Evolutionary conservation across 2,888 invertebrate genomes (phyloP).

Genomic region (Chymomyza amoena): DNA sequence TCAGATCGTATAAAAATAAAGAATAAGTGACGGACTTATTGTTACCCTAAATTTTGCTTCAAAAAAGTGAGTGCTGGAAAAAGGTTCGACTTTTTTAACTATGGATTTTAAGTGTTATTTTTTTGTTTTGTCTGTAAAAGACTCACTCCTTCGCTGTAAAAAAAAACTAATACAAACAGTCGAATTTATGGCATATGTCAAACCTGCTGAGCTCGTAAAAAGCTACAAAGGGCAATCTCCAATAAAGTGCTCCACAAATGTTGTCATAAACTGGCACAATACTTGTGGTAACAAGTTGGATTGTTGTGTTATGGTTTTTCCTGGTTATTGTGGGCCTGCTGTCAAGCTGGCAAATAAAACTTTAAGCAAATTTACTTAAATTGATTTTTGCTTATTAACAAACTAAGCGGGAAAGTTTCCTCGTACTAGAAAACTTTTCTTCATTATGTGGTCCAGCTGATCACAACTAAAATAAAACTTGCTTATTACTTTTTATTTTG

Average conservation of each 20-base stretch:
- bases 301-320: not conserved
- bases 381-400: constrained; percentile 57
- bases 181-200: constrained; percentile 66
- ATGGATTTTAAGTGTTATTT: not conserved
- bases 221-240: constrained; percentile 31
- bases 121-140: not conserved
- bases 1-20: no score
- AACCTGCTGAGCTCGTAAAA: constrained; percentile 38
- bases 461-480: constrained; percentile 25
- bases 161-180: constrained; percentile 41
- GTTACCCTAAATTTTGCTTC: no score
- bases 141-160: constrained; percentile 25
- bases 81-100: no score
- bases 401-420: not conserved
- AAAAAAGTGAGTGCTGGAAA: no score
- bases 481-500: constrained; percentile 43
- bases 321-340: no score
- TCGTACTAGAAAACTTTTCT: constrained; percentile 32
- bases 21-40: no score
- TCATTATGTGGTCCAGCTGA: constrained; percentile 50
- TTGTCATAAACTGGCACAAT: constrained; percentile 49
- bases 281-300: constrained; percentile 43
- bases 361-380: constrained; percentile 26
- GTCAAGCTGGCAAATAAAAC: constrained; percentile 10
- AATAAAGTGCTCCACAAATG: constrained; percentile 57